Conservation (phyloP, 2,797 vertebrate genomes). For the Crenichthys baileyi region DNA sequence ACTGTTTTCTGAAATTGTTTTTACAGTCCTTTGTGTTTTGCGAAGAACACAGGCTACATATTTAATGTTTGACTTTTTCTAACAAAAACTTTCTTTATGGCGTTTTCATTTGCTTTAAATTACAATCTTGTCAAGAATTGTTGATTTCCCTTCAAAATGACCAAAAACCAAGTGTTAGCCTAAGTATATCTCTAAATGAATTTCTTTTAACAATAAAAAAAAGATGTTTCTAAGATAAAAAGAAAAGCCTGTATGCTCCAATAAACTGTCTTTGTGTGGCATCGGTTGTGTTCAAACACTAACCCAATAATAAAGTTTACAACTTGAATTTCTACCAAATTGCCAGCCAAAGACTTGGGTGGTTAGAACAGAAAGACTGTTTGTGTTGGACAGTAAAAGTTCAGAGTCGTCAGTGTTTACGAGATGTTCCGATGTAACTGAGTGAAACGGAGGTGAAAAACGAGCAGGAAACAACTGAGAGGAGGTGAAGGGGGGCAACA, state of each 20-base stretch:
- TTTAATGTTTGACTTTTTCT: background rate
- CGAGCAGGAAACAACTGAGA: background rate
- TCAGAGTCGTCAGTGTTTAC: conserved; percentile 38
- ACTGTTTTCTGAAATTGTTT: background rate
- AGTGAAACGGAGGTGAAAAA: background rate
- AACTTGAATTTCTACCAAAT: conserved; percentile 33
- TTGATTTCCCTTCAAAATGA: background rate
- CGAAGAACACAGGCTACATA: background rate
- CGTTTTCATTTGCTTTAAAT: background rate
- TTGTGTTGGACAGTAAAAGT: conserved; percentile 30
- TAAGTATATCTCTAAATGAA: background rate
- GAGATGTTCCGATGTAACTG: conserved; percentile 46
- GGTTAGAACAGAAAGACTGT: conserved; percentile 9
- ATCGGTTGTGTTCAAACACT: conserved; percentile 35
- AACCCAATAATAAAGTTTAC: conserved; percentile 31
- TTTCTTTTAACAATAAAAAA: background rate
- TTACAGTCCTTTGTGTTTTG: background rate
- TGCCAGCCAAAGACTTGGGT: conserved; percentile 10
- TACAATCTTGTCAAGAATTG: background rate
- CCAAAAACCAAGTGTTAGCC: background rate
- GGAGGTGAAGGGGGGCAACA: background rate
- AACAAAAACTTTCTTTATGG: background rate
- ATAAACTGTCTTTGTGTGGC: conserved; percentile 12
- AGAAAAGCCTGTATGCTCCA: background rate
- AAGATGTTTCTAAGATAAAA: background rate